Percentiles rank a stretch among this genome's conserved stretches.
Evolutionary conservation across 53 echinoderm and acorn worm genomes (phyloP).

Genomic region (Mesocentrotus franciscanus): DNA sequence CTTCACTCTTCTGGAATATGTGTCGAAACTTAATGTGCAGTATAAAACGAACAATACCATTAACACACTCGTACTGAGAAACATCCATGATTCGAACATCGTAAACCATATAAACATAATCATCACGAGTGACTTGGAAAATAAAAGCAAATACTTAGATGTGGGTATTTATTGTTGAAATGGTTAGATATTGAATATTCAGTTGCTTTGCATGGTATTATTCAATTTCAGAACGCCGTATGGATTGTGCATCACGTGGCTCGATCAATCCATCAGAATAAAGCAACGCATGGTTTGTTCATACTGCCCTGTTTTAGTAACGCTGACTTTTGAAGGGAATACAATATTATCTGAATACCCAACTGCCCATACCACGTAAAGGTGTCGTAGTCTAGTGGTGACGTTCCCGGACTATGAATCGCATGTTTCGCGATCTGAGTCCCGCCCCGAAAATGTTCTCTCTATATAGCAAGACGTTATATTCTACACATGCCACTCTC

Average conservation of each 20-base stretch:
- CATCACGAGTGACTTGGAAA: background rate
- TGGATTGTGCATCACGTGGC: background rate
- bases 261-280: background rate
- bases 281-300: background rate
- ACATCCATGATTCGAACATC: background rate
- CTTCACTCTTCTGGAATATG: background rate
- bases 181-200: background rate
- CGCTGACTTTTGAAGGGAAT: too few species aligned
- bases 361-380: too few species aligned
- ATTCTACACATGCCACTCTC: too few species aligned
- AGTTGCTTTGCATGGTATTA: slow-evolving; percentile 17
- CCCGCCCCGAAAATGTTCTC: too few species aligned
- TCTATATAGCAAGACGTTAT: too few species aligned
- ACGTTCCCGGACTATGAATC: too few species aligned
- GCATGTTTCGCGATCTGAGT: too few species aligned
- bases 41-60: background rate
- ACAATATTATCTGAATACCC: too few species aligned
- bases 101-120: background rate
- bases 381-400: too few species aligned
- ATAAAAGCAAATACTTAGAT: background rate
- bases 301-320: background rate
- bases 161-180: background rate
- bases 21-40: background rate
- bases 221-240: slow-evolving; percentile 1
- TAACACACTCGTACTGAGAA: background rate